A percentile compares a stretch with the other conserved stretches of the same genome.
phyloP scores from a whole-genome alignment of 2,888 invertebrate species.

The Aquatica leii region DNA sequence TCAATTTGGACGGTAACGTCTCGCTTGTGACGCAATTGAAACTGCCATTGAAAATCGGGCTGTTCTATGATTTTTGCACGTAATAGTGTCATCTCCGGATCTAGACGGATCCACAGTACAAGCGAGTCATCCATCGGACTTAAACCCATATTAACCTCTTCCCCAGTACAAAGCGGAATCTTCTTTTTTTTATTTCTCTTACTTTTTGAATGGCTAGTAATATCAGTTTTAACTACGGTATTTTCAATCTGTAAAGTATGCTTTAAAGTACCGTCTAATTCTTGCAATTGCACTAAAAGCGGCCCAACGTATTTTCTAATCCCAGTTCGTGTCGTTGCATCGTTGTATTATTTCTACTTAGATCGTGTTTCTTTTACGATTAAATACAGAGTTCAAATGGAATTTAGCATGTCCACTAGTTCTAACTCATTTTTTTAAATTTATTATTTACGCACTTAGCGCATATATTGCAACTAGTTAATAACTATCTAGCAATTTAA shows the following conservation, averaged over 20 bases:
- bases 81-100: constrained; percentile 92
- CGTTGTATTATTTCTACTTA: constrained; percentile 96
- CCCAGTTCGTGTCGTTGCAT: constrained; percentile 81
- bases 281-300: constrained; percentile 91
- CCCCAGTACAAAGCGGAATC: constrained; percentile 96
- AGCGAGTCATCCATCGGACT: constrained; percentile 84
- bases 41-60: constrained; percentile 99
- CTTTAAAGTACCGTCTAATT: constrained; percentile 97
- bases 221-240: constrained; percentile 93
- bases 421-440: too few relatives aligned
- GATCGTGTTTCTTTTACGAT: constrained; percentile 95
- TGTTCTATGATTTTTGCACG: constrained; percentile 89
- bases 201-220: constrained; percentile 99
- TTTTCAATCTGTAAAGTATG: constrained; percentile 96
- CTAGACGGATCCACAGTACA: constrained; percentile 95
- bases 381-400: constrained; percentile 93
- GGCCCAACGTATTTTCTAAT: constrained; percentile 94
- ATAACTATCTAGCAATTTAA: too few relatives aligned
- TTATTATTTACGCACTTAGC: too few relatives aligned
- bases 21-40: constrained; percentile 94
- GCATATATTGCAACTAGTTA: too few relatives aligned
- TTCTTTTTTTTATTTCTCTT: constrained; percentile 98
- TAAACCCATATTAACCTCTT: constrained; percentile 91
- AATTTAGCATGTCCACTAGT: constrained; percentile 97
- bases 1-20: constrained; percentile 96